Base-by-base conservation (phyloP, 2,113 vertebrate genomes). In the Crotalus viridis region DNA sequence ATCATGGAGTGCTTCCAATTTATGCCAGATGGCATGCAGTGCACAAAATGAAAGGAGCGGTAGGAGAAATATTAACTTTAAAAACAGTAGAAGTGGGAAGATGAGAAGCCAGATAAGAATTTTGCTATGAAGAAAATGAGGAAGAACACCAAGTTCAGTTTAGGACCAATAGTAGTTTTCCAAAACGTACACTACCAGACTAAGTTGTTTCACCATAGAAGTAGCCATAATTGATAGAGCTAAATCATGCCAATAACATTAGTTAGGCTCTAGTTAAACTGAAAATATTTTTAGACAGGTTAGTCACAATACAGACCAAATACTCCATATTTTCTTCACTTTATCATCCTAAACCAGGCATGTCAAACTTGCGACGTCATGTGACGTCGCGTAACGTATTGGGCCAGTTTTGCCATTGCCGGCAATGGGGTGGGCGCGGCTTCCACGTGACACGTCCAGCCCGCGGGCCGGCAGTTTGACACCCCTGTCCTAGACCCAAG, bases 21-120 rank as follows among this genome's bases (percentile, higher is more conserved):
- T 64, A 90, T 90, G 85, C 81, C 56, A n/a, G 88, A 55, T 85
- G 74, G 69, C 88, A 89, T 51, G 56, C 92, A 93, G 89, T 88
- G 88, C 92, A 93, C 88, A 93, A 28, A 28, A 51, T 89, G 89
- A 59, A 89, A 85, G 57, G 57, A 89, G 52, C 12, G 39, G 28
- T 33, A 85, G 69, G 59, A 61, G n/a, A 88, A 7, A 43, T 21
- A 28, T 22, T 39, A 93, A 28, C 10, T 48, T 74, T 89, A 21
- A 85, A 93, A 57, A 52, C 33, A 81, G 74, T 89, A 57, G 1
- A 28, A 46, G 88, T 4, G 39, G 39, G 5, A 28, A 39, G 1
- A 46, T 24, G 33, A 61, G 61, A 74, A 74, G 13, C 51, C 54
- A 59, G 28, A 48, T 55, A 17, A 61, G 21, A 64, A 87, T 15